phyloP scores from a whole-genome alignment of 2,113 vertebrate species.

The Bucco capensis region DNA sequence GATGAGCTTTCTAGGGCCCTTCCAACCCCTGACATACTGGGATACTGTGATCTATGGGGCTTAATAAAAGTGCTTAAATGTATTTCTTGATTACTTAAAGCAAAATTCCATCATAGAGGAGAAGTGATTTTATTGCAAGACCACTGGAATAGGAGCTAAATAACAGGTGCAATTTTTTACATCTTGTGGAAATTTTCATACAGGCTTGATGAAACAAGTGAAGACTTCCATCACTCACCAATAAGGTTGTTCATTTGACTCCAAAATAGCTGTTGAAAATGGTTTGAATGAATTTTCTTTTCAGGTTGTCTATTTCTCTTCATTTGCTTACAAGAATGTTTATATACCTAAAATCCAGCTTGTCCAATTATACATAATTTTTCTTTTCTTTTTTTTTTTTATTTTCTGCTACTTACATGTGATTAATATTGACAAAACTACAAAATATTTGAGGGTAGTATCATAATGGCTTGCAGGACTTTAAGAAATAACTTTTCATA shows the following conservation, averaged over 20 bases:
- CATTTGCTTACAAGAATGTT: background rate
- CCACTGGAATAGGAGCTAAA: background rate
- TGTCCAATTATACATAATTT: background rate
- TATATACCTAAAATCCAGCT: background rate
- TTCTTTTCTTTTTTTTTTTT: background rate
- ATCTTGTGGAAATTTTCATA: background rate
- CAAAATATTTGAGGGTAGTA: background rate
- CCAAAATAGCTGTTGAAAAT: background rate
- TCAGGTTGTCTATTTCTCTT: background rate
- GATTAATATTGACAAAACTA: background rate
- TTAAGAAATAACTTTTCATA: background rate
- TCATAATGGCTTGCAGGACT: background rate
- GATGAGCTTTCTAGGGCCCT: too few species aligned
- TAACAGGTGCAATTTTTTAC: background rate
- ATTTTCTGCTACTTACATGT: background rate
- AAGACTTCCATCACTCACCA: background rate
- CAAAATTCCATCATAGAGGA: background rate
- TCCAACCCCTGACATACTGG: too few species aligned
- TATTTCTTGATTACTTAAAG: background rate
- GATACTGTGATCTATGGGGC: too few species aligned
- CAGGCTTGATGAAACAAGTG: background rate
- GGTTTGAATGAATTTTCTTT: background rate
- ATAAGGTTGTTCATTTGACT: background rate
- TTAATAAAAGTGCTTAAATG: background rate
- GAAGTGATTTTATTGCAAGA: background rate